Conservation (phyloP, 1,140 invertebrate species). For the Oncopeltus fasciatus region DNA sequence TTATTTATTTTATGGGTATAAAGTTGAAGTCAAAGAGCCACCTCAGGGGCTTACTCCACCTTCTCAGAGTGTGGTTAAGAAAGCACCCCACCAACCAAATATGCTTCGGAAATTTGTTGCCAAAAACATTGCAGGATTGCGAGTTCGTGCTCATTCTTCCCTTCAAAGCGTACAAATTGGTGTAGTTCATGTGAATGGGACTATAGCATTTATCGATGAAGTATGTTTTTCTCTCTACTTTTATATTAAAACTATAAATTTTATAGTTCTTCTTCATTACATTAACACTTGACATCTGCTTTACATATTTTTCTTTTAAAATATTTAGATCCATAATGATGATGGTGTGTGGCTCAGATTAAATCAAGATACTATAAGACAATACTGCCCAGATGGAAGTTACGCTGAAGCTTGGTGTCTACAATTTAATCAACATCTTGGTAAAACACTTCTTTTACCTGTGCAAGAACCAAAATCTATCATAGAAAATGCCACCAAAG, state of each 20-base stretch:
- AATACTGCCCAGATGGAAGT: slow-evolving; percentile 35
- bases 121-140: slow-evolving; percentile 71
- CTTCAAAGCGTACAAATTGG: slow-evolving; percentile 91
- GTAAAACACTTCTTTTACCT: slow-evolving; percentile 68
- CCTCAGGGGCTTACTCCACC: slow-evolving; percentile 61
- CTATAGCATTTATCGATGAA: slow-evolving; percentile 82
- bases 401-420: slow-evolving; percentile 81
- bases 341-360: slow-evolving; percentile 92
- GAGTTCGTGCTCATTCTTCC: slow-evolving; percentile 81
- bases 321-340: slow-evolving; percentile 71
- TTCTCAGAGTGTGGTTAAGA: slow-evolving; percentile 33
- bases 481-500: slow-evolving; percentile 35
- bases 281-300: no score
- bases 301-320: background rate
- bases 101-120: slow-evolving; percentile 67
- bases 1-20: no score
- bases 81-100: slow-evolving; percentile 44
- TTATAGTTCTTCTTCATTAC: no score
- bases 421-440: slow-evolving; percentile 87
- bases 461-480: slow-evolving; percentile 54
- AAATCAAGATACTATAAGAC: slow-evolving; percentile 66
- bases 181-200: slow-evolving; percentile 69
- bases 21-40: slow-evolving; percentile 65
- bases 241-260: no score
- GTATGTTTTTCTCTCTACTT: no score